A percentile compares a stretch with the other conserved stretches of the same genome.
phyloP scores from a whole-genome alignment of 1,140 invertebrate species.

The Teleogryllus occipitalis region DNA sequence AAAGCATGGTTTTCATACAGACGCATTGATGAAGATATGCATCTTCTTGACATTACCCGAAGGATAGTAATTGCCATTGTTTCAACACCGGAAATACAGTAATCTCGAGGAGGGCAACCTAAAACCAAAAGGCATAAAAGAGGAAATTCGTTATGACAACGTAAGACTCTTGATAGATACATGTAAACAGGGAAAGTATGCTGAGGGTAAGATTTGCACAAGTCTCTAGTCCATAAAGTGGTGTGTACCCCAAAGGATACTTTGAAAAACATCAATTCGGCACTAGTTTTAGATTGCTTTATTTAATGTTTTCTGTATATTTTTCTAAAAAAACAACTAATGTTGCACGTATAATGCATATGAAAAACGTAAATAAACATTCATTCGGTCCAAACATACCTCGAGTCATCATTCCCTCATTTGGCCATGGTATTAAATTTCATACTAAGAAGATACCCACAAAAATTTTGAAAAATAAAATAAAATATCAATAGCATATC shows the following conservation, averaged over 20 bases:
- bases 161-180: neutral
- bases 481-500: too few relatives aligned
- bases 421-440: too few relatives aligned
- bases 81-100: neutral
- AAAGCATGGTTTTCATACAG: neutral
- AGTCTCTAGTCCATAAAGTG: neutral
- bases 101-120: neutral
- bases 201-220: neutral
- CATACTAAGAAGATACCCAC: too few relatives aligned
- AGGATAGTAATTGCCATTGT: neutral
- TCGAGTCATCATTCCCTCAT: too few relatives aligned
- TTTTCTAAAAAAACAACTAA: too few relatives aligned
- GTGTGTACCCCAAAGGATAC: neutral
- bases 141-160: conserved; percentile 3
- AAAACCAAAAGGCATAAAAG: neutral
- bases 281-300: too few relatives aligned
- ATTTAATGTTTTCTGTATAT: too few relatives aligned
- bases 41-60: neutral
- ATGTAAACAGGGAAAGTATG: neutral
- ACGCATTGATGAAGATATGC: neutral
- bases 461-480: too few relatives aligned
- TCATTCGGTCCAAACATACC: too few relatives aligned
- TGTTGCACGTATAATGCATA: too few relatives aligned
- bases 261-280: neutral
- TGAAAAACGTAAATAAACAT: too few relatives aligned